Evolutionary conservation across 2,888 invertebrate species (phyloP), one percentile per base, ranked within the genome.

Genomic region (Drosophila recens): DNA sequence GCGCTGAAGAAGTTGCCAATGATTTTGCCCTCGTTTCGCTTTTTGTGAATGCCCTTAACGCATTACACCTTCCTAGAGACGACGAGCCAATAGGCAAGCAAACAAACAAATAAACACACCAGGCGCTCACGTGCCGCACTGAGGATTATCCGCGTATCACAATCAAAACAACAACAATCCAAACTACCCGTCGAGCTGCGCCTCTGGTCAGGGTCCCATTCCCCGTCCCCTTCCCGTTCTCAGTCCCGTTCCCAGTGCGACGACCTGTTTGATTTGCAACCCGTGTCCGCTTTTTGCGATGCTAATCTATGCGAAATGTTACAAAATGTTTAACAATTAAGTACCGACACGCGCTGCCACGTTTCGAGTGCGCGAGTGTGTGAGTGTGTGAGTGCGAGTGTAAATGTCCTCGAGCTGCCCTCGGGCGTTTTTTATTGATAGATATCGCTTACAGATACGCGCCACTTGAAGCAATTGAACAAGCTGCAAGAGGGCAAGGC

Each of bases 291-390:
- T 90, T 89, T 90, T 89, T 89, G 79, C 83, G 91, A 91, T 91
- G 88, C 84, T 91, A 91, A 91, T 91, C 90, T 87, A 72, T 71
- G 82, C 88, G 87, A 91, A 91, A 91, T 90, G 92, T 87, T 91
- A 90, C 92, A 91, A 90, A 92, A 92, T 91, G 91, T 91, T 92
- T 83, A 90, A 91, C 91, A 92, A 92, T 92, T 92, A 92, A 92
- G 92, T 91, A 89, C 82, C 74, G 85, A 61, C 92, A 92, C 92
- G 91, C 91, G 91, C 75, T 78, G 75, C 75, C 82, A 86, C 89
- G 89, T 56, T 89, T 86, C 88, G 51, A 83, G 82, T 82, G 75
- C 70, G 51, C 43, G 54, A 54, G 61, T 59, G 38, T 51, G 17
- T 9, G 54, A 54, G 61, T 59, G 38, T 51, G 17, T 9, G 51